phyloP scores from a whole-genome alignment of 1,140 invertebrate genomes.

The Drosophila varians region DNA sequence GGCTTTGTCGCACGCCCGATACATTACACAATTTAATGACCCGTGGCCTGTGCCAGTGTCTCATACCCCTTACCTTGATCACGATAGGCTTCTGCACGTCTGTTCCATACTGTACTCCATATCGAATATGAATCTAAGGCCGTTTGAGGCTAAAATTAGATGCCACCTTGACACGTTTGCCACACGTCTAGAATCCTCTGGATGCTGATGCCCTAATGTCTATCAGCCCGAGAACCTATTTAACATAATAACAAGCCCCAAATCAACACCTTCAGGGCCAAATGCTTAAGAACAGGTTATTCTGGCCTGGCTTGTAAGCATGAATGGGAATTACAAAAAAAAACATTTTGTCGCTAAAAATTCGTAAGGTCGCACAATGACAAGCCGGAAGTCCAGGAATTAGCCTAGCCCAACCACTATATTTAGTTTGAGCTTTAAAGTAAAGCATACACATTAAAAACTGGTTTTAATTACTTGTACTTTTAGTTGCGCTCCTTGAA shows the following conservation, averaged over 20 bases:
- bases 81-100: constrained; percentile 26
- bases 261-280: constrained; percentile 31
- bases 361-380: constrained; percentile 20
- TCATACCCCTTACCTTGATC: constrained; percentile 28
- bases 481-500: constrained; percentile 27
- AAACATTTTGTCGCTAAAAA: neutral
- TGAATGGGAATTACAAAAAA: constrained; percentile 42
- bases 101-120: neutral
- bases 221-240: constrained; percentile 14
- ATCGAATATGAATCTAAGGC: constrained; percentile 22
- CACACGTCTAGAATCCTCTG: neutral
- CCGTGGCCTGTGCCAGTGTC: constrained; percentile 6
- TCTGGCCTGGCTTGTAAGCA: constrained; percentile 24
- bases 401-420: constrained; percentile 16
- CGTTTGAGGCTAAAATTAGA: neutral
- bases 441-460: constrained; percentile 27
- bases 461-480: constrained; percentile 25
- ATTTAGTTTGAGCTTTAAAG: neutral
- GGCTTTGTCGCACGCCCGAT: constrained; percentile 49
- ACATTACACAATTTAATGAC: constrained; percentile 20
- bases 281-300: constrained; percentile 33
- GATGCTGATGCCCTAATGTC: constrained; percentile 1
- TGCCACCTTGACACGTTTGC: constrained; percentile 22
- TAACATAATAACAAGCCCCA: constrained; percentile 25
- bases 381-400: constrained; percentile 46